Conservation (phyloP, 1,140 invertebrate genomes). For the Aphis gossypii region DNA sequence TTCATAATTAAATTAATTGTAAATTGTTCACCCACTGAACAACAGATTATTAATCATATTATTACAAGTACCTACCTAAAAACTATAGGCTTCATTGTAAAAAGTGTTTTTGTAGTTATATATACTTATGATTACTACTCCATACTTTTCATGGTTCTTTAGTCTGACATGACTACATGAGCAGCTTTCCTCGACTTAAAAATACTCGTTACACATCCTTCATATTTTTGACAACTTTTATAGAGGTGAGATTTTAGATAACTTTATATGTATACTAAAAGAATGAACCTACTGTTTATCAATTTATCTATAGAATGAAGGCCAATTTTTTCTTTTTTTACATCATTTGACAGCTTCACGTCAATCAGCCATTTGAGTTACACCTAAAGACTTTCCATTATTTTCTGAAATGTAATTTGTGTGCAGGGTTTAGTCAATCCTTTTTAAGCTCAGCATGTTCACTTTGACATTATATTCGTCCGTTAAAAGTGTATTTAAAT, state of each 20-base stretch:
- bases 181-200: neutral
- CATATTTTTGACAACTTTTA: neutral
- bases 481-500: neutral
- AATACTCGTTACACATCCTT: neutral
- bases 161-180: neutral
- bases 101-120: neutral
- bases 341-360: conserved; percentile 2
- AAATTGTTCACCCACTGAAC: neutral
- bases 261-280: neutral
- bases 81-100: neutral
- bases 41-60: neutral
- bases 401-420: conserved; percentile 2
- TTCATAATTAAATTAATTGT: neutral
- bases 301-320: neutral
- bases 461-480: neutral
- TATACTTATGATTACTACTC: too few species aligned
- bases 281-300: neutral
- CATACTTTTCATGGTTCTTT: neutral
- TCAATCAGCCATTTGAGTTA: neutral
- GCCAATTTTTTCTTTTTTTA: neutral
- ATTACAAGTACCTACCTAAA: neutral
- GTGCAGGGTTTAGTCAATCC: neutral
- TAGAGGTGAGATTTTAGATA: neutral
- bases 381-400: neutral
- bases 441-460: neutral